Evolutionary conservation across 2,797 vertebrate species (phyloP).

Genomic region (Hyperoplus lanceolatus): DNA sequence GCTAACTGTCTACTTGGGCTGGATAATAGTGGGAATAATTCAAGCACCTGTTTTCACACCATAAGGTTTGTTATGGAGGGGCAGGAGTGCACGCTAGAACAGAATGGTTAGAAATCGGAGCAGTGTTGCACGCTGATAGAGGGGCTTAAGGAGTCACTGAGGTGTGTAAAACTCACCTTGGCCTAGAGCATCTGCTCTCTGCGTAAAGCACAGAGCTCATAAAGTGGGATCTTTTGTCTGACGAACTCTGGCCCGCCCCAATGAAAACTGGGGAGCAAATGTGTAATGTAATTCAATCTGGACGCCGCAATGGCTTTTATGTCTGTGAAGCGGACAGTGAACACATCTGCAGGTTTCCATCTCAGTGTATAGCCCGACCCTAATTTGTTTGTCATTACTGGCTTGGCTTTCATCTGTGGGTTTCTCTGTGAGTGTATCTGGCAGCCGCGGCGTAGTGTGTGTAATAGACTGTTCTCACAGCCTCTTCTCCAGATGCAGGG

Average conservation of each 20-base stretch:
- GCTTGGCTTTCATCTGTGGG: conserved; percentile 62
- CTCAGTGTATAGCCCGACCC: conserved; percentile 29
- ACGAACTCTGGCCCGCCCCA: conserved; percentile 6
- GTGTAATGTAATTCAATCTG: conserved; percentile 74
- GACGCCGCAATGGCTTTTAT: conserved; percentile 59
- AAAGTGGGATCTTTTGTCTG: conserved; percentile 65
- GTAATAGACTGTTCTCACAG: conserved; percentile 56
- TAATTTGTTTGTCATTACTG: conserved; percentile 74
- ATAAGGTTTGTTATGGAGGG: conserved; percentile 27
- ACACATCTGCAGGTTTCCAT: conserved; percentile 76
- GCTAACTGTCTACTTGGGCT: conserved; percentile 12
- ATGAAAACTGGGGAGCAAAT: conserved; percentile 58
- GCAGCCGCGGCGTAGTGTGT: conserved; percentile 36
- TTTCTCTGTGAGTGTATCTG: conserved; percentile 54
- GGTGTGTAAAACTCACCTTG: conserved; percentile 68
- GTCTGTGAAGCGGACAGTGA: conserved; percentile 60
- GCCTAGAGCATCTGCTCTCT: conserved; percentile 69
- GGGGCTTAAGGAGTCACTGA: conserved; percentile 63
- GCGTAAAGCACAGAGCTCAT: conserved; percentile 51
- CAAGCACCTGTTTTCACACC: conserved; percentile 64
- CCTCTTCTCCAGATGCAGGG: conserved; percentile 55
- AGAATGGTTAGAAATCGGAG: conserved; percentile 59
- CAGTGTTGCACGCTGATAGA: conserved; percentile 51
- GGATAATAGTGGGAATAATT: conserved; percentile 21
- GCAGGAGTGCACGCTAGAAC: conserved; percentile 1